A percentile compares a stretch with the other conserved stretches of the same genome.
These are phyloP conservation scores for Eupeodes latifasciatus DNA, from an alignment of 2,888 invertebrate species.

Conservation along the genomic window DNA sequence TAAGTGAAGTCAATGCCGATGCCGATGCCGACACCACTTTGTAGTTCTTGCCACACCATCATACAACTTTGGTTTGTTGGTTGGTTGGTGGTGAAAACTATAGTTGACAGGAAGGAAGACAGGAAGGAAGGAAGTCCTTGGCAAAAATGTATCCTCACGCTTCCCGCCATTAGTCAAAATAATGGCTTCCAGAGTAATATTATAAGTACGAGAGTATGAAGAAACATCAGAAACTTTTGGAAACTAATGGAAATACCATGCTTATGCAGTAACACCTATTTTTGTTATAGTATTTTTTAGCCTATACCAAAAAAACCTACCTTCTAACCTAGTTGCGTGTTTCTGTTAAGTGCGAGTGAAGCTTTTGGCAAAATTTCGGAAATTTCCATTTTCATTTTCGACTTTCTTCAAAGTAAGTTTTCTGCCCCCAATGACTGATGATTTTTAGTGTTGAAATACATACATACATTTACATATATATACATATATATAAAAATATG, in stretches of 20 bases:
- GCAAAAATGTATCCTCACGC: conserved; percentile 69
- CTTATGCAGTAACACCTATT: conserved; percentile 20
- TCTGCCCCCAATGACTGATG: conserved; percentile 67
- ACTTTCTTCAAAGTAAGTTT: conserved; percentile 62
- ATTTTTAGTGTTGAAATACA: conserved; percentile 32
- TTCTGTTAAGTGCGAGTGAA: conserved; percentile 40
- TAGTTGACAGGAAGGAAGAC: conserved; percentile 66
- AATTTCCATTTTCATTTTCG: conserved; percentile 70
- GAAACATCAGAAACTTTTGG: not conserved
- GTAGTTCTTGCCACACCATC: conserved; percentile 15
- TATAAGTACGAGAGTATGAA: conserved; percentile 6
- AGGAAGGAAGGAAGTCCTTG: conserved; percentile 75
- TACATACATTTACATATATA: not conserved
- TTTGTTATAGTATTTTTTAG: not conserved
- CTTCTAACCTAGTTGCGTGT: conserved; percentile 24
- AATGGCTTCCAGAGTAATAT: conserved; percentile 54
- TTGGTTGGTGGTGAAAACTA: conserved; percentile 31
- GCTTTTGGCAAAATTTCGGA: conserved; percentile 51
- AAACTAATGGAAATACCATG: conserved; percentile 63
- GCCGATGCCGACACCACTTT: conserved; percentile 39
- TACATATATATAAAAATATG: not conserved
- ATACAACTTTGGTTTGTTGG: not conserved
- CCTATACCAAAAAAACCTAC: not conserved
- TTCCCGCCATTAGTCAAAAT: conserved; percentile 71
- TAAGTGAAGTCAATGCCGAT: conserved; percentile 58